Base-by-base conservation (phyloP, 2,888 invertebrate species). In the Ormyrus nitidulus region DNA sequence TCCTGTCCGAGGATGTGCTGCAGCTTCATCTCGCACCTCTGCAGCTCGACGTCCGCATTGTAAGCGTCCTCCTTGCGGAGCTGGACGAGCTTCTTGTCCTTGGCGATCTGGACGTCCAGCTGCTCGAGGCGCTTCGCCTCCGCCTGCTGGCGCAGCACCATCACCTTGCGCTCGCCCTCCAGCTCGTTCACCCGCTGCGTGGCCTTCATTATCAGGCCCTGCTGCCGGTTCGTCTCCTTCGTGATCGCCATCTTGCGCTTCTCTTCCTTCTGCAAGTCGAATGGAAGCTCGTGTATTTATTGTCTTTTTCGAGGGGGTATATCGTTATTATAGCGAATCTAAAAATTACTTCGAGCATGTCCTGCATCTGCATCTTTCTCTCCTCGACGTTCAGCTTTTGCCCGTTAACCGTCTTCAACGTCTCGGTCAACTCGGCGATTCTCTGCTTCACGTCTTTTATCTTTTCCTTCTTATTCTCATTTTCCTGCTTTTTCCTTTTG, bases 341-440 rank as follows among this genome's bases (percentile, higher is more conserved):
- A 46, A 10, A 44, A n/a, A 61, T 71, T 83, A 90, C 90, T 83
- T 92, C 92, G 19, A 94, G 90, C 88, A 95, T 92, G 48, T 92
- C 92, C 85, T 94, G 93, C 7, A 95, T 89, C 84, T 93, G 92
- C 73, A 91, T 93, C 0, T 92, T 91, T 53, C 93, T 91, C 85
- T 94, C 94, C 59, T 92, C 92, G 0, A 93, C 91, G 44, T 92
- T 92, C 85, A 93, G 91, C 5, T 92, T 91, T 84, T 92, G 92
- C 82, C 92, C 91, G 58, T 90, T 87, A 1, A 94, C 91, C 2
- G 93, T 92, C 6, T 89, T 85, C 51, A 93, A 80, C 85, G 93
- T 93, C 6, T 86, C 86, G 85, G 92, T 92, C 13, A 94, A 86
- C 10, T 92, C 91, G 64, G 82, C 85, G 0, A 93, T 90, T 91